Evolutionary conservation across 92 coral and sea anemone species (phyloP), one percentile per base, ranked within the genome.

Genomic region (Porites evermanni): DNA sequence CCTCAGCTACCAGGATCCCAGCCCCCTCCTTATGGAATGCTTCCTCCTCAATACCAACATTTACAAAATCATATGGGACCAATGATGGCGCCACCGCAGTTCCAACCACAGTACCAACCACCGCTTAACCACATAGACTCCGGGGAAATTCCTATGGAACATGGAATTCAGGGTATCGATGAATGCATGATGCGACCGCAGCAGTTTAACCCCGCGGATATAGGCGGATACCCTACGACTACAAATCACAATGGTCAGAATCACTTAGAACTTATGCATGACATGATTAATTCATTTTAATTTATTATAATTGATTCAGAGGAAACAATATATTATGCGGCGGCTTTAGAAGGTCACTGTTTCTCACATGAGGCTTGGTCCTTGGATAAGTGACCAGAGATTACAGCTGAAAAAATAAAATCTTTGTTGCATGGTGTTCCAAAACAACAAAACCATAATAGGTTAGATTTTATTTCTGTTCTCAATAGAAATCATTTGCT

Each of bases 251-350:
- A 97, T 90, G 98, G 99, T 79, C 99, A 97, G 95, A 97, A 97
- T 75, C 99, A 97, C 88, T 84, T 97, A 91, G 99, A 97, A 88
- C 99, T 97, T 50, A 97, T 97, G 99, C 99, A 97, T 76, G 99
- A 97, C 67, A 97, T 97, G 99, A 88, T 97, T 65, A 97, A 97
- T 72, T 97, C 99, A 61, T 97, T 97, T 88, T 94, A 91, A 93
- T 84, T 58, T 63, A 71, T 67, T 19, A 12, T 32, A 56, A 83
- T 38, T 38, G 47, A 38, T 60, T 59, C 13, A 47, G 60, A 79
- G 29, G 2, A 64, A 4, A 44, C 64, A 79, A 72, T 16, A 77
- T 78, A 21, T 64, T 64, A 72, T 12, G 8, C 72, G 19, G 67
- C 53, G 47, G 44, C 74, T 9, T 32, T 11, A 2, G 12, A 56